Conservation (phyloP, 2,888 invertebrate species). For the Panopea generosa region DNA sequence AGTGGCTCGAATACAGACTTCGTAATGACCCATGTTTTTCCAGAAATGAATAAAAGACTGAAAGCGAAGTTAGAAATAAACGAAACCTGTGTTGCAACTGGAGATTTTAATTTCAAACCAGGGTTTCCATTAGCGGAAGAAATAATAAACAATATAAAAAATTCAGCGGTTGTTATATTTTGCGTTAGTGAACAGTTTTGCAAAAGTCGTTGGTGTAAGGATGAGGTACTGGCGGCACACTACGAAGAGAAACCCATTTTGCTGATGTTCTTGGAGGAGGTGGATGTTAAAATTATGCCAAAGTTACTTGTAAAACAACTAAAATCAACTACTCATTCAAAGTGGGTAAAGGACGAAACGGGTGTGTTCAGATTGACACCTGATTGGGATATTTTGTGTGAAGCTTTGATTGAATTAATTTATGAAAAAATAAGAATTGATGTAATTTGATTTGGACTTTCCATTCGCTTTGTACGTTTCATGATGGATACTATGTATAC, state of each 20-base stretch:
- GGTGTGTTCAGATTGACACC: neutral
- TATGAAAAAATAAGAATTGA: too few species aligned
- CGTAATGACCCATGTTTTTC: neutral
- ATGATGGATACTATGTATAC: too few species aligned
- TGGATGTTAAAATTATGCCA: slow-evolving; percentile 19
- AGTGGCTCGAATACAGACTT: slow-evolving; percentile 11
- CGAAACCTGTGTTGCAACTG: slow-evolving; percentile 14
- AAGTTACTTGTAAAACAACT: slow-evolving; percentile 17
- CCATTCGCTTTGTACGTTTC: too few species aligned
- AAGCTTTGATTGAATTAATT: neutral
- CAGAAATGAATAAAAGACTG: neutral
- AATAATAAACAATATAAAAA: slow-evolving; percentile 17
- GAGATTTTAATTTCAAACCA: slow-evolving; percentile 6
- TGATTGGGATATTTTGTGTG: slow-evolving; percentile 9
- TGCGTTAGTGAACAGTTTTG: slow-evolving; percentile 23
- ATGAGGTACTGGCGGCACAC: slow-evolving; percentile 21
- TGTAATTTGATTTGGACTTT: too few species aligned
- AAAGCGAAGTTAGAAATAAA: slow-evolving; percentile 6
- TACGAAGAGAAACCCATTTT: slow-evolving; percentile 20
- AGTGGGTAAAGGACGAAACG: too few species aligned
- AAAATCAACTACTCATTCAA: neutral
- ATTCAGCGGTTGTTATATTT: slow-evolving; percentile 16
- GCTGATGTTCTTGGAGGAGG: slow-evolving; percentile 28
- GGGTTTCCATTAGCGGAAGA: slow-evolving; percentile 18
- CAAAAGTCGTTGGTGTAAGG: slow-evolving; percentile 20